Conservation (phyloP, 2,797 vertebrate species). For the Heteromormyrus szaboi region DNA sequence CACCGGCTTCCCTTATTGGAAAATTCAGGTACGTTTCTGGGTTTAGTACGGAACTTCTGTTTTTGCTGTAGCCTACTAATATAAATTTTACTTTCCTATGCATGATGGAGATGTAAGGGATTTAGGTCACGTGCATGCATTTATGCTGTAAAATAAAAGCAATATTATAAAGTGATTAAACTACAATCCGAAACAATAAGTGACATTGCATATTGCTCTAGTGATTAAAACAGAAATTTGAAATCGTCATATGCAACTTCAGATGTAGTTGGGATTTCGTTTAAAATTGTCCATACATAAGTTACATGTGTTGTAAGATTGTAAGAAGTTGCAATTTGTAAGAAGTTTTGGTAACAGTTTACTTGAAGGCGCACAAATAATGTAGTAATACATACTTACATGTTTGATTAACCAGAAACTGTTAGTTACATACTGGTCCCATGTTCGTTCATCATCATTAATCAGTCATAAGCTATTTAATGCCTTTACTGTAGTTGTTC, state of each 20-base stretch:
- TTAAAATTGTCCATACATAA: not conserved
- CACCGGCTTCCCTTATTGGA: not conserved
- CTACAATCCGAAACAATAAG: not conserved
- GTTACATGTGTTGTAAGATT: not conserved
- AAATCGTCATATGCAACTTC: not conserved
- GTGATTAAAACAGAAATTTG: not conserved
- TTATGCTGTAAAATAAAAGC: not conserved
- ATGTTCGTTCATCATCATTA: not conserved
- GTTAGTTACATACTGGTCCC: not conserved
- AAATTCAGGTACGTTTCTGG: slow-evolving; percentile 36
- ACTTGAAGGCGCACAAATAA: not conserved
- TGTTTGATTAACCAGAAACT: not conserved
- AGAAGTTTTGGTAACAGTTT: not conserved
- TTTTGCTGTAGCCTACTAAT: not conserved
- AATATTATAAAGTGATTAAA: not conserved
- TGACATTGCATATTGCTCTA: not conserved
- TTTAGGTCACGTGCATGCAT: not conserved
- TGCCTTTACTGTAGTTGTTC: not conserved
- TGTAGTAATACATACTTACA: not conserved
- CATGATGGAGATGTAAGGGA: not conserved
- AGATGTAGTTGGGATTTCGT: not conserved
- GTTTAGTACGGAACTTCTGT: not conserved
- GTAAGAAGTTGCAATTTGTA: not conserved
- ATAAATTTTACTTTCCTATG: not conserved
- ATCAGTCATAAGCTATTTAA: not conserved